Conservation (phyloP, 1,140 invertebrate species). For the Tenebrio molitor region DNA sequence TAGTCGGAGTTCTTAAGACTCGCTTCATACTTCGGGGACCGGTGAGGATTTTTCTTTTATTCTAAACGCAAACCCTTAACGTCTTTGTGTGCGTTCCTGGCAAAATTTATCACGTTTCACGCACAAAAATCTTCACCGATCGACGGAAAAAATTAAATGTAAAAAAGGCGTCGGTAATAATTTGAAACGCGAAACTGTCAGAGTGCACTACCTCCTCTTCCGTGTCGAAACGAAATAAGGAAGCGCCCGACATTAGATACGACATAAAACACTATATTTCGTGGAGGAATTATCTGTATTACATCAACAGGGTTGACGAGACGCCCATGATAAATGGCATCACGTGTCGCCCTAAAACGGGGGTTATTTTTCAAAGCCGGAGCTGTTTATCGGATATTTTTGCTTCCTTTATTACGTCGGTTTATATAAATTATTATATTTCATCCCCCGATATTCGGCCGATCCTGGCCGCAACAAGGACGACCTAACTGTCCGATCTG, state of each 20-base stretch:
- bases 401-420: not conserved
- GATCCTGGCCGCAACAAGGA: not conserved
- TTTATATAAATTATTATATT: slow-evolving; percentile 3
- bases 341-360: not conserved
- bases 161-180: too few relatives aligned
- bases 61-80: too few relatives aligned
- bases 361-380: slow-evolving; percentile 13
- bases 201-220: too few relatives aligned
- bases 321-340: not conserved
- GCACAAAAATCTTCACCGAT: too few relatives aligned
- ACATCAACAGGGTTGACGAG: not conserved
- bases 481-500: not conserved
- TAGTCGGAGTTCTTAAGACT: too few relatives aligned
- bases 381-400: slow-evolving; percentile 12
- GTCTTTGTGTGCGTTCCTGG: too few relatives aligned
- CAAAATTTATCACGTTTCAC: too few relatives aligned
- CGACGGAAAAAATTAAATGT: too few relatives aligned
- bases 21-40: too few relatives aligned
- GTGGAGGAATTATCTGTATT: not conserved
- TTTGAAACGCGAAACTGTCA: too few relatives aligned
- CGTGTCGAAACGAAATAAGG: slow-evolving; percentile 13
- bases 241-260: not conserved
- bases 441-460: not conserved
- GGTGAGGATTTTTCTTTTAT: not conserved
- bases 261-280: slow-evolving; percentile 9